phyloP scores from a whole-genome alignment of 2,888 invertebrate species.

The Agrotis segetum region DNA sequence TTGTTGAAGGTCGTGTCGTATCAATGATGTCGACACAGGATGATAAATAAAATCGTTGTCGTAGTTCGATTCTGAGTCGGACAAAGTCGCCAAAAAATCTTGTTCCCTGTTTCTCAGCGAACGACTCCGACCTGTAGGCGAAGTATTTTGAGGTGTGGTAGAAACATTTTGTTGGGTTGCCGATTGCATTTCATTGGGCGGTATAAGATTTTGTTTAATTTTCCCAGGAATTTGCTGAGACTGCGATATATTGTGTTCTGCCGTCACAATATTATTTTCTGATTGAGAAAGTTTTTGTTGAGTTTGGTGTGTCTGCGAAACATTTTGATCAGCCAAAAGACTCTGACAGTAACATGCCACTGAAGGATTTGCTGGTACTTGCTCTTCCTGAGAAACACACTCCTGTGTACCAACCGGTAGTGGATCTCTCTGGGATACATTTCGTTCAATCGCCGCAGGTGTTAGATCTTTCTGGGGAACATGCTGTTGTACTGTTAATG shows the following conservation, averaged over 20 bases:
- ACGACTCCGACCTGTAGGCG: neutral
- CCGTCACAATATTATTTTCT: neutral
- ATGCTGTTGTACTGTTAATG: too few species aligned
- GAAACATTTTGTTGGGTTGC: neutral
- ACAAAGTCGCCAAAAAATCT: neutral
- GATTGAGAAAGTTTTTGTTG: neutral
- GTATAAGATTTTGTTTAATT: too few species aligned
- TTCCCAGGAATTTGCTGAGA: neutral
- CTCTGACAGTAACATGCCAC: too few species aligned
- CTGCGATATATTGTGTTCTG: neutral
- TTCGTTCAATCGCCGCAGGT: too few species aligned
- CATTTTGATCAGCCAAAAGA: neutral
- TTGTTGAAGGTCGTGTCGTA: neutral
- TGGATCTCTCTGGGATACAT: too few species aligned
- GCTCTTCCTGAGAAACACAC: too few species aligned
- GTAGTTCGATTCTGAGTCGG: neutral
- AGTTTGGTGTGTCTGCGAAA: neutral
- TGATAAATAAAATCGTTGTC: constrained; percentile 2
- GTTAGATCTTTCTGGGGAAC: too few species aligned
- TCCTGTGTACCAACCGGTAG: too few species aligned
- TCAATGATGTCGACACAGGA: too few species aligned
- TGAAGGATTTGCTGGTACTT: too few species aligned
- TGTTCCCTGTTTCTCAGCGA: neutral
- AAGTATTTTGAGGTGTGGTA: neutral
- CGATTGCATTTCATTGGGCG: too few species aligned